phyloP scores from a whole-genome alignment of 2,797 vertebrate genomes.

The Acridotheres tristis region DNA sequence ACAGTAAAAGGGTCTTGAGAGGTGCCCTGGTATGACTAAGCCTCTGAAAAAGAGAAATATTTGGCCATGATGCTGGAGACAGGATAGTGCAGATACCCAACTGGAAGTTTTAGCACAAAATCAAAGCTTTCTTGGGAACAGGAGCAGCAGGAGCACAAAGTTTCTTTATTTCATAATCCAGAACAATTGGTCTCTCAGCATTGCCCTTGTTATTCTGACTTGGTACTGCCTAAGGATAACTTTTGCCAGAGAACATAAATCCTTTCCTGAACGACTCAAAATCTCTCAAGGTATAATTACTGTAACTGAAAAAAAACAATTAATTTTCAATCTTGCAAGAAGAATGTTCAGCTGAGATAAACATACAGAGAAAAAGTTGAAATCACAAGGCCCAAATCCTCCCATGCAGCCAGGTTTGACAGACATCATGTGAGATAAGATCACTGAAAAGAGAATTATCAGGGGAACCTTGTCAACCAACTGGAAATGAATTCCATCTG shows the following conservation, averaged over 20 bases:
- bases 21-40: background rate
- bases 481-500: background rate
- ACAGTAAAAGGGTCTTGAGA: background rate
- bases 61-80: background rate
- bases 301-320: background rate
- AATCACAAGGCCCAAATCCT: background rate
- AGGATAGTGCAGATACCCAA: background rate
- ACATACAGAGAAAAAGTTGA: background rate
- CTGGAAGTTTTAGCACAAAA: background rate
- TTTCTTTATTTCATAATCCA: background rate
- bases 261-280: background rate
- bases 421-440: background rate
- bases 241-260: background rate
- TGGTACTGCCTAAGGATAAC: background rate
- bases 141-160: background rate
- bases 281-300: background rate
- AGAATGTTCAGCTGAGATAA: background rate
- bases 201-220: background rate
- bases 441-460: background rate
- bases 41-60: background rate
- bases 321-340: background rate
- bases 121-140: background rate
- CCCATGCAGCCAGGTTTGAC: background rate
- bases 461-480: background rate
- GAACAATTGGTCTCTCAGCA: accelerated